Conservation (phyloP, 2,888 invertebrate genomes). For the Muschampia plurimacula region DNA sequence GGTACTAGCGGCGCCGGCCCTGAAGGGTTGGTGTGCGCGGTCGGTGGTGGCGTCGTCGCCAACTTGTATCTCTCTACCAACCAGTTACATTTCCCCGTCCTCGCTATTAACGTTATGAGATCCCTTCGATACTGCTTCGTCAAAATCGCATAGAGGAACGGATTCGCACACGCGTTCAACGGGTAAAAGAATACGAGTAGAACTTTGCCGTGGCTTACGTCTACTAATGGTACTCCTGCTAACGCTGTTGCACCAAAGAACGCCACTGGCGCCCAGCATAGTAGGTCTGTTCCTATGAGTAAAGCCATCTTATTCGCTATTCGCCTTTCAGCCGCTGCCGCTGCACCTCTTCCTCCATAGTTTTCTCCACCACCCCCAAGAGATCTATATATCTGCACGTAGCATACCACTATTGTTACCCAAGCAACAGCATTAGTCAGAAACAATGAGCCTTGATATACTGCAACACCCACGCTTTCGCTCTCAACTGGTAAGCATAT, state of each 20-base stretch:
- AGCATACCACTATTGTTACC: slow-evolving; percentile 93
- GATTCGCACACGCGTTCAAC: slow-evolving; percentile 96
- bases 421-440: slow-evolving; percentile 93
- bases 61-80: slow-evolving; percentile 72
- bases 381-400: slow-evolving; percentile 94
- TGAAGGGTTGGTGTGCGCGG: slow-evolving; percentile 75
- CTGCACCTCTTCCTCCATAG: slow-evolving; percentile 87
- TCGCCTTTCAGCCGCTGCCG: slow-evolving; percentile 88
- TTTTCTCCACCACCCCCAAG: slow-evolving; percentile 89
- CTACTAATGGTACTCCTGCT: slow-evolving; percentile 93
- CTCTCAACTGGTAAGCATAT: slow-evolving; percentile 96
- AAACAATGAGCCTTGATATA: slow-evolving; percentile 91
- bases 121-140: slow-evolving; percentile 95
- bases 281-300: slow-evolving; percentile 94
- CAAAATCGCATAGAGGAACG: slow-evolving; percentile 95
- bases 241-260: slow-evolving; percentile 95
- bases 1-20: slow-evolving; percentile 68
- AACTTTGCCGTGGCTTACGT: slow-evolving; percentile 92
- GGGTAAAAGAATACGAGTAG: slow-evolving; percentile 96
- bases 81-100: slow-evolving; percentile 83
- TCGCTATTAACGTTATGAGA: slow-evolving; percentile 87
- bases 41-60: slow-evolving; percentile 74
- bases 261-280: slow-evolving; percentile 95
- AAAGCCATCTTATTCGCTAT: slow-evolving; percentile 96
- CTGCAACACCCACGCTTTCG: slow-evolving; percentile 88